Base-by-base conservation (phyloP, 2,888 invertebrate species). In the Erebia ligea region DNA sequence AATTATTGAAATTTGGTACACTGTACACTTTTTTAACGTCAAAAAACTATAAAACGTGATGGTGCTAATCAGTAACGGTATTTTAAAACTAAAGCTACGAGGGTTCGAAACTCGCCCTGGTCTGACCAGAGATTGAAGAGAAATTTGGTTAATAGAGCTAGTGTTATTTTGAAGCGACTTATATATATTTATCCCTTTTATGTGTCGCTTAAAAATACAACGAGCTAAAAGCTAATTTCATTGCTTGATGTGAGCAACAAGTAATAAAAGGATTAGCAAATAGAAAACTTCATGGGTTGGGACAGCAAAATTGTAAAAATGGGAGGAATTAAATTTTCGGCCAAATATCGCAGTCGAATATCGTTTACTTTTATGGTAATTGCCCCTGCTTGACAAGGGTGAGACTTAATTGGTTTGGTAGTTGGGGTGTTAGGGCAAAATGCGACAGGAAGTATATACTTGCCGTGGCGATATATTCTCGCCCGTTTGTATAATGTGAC, bases 321-420 rank as follows among this genome's bases (percentile, higher is more conserved):
- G 6, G 15, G 21, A 61, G 25, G 67, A 68, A 66, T 67, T 54
- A 63, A 42, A 67, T 65, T 65, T 54, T 21, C 11, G n/a, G 19
- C 25, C 62, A 11, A 34, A 56, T 62, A 61, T 69, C 61, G 57
- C 64, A 68, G 57, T 69, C 62, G 62, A 42, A 69, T 72, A 66
- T 48, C 66, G 62, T 69, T 66, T 10, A 50, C 61, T 69, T 69
- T 57, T 62, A 71, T 65, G 45, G 68, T 72, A 67, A 66, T 69
- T 50, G 69, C 50, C 17, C 42, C 64, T 57, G 69, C 57, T 57
- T 66, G 62, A 69, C 66, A 25, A 52, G 59, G 66, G 59, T 68
- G 54, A 34, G n/a, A 63, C 19, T 59, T 48, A 62, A 62, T 62
- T 62, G 62, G 62, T 62, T 62, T 5, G 34, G 34, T 34, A 62